Percentiles rank a stretch among this genome's conserved stretches.
Evolutionary conservation across 1,140 invertebrate species (phyloP).

Genomic region (Aphis craccivora): DNA sequence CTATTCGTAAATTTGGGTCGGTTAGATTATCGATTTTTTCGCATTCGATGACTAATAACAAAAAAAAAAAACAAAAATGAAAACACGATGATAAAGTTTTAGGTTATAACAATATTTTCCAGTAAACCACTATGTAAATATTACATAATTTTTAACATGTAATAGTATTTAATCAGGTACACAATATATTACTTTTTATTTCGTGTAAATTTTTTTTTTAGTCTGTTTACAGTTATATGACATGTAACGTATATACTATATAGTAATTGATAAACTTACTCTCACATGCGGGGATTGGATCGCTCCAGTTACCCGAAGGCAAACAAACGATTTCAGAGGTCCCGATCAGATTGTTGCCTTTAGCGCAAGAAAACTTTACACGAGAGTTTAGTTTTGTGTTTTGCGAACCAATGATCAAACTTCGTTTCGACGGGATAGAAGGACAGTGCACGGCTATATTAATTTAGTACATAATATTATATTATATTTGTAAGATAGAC

Average conservation of each 20-base stretch:
- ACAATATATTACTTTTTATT: not conserved
- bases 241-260: not conserved
- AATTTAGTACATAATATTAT: not conserved
- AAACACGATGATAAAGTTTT: not conserved
- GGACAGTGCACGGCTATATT: conserved; percentile 76
- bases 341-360: conserved; percentile 82
- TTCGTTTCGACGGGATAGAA: conserved; percentile 72
- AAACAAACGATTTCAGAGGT: conserved; percentile 75
- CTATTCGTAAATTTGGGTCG: conserved; percentile 70
- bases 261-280: conserved; percentile 69
- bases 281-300: conserved; percentile 80
- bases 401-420: conserved; percentile 74
- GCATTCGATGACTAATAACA: conserved; percentile 73
- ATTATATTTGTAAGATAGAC: not conserved
- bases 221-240: not conserved
- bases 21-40: conserved; percentile 70
- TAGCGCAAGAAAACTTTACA: conserved; percentile 79
- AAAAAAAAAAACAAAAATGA: conserved; percentile 9
- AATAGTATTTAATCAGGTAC: not conserved
- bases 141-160: not conserved
- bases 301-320: conserved; percentile 84
- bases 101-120: not conserved
- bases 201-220: not conserved
- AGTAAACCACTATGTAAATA: not conserved
- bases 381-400: conserved; percentile 78